Conservation (phyloP, 2,113 vertebrate species). For the Phoxinus phoxinus region DNA sequence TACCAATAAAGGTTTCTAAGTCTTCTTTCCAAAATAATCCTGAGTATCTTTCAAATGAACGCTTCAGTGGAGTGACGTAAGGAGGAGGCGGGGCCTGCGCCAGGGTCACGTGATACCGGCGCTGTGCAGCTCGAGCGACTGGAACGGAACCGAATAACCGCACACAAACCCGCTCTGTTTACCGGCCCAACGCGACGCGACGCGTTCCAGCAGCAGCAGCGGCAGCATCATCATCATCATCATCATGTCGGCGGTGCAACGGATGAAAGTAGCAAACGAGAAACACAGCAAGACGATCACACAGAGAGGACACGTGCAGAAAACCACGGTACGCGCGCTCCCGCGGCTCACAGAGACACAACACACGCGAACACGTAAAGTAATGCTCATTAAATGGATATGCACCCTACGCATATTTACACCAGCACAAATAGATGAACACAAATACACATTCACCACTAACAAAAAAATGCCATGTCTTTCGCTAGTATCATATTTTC, state of each 20-base stretch:
- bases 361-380: background rate
- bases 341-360: background rate
- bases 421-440: background rate
- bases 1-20: too few species aligned
- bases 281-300: slow-evolving; percentile 83
- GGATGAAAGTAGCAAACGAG: slow-evolving; percentile 84
- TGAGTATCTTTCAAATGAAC: background rate
- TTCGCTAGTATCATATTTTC: background rate
- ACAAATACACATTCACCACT: background rate
- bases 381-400: background rate
- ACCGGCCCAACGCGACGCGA: background rate
- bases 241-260: slow-evolving; percentile 80
- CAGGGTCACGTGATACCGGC: background rate
- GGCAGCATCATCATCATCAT: background rate
- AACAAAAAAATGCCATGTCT: background rate
- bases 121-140: background rate
- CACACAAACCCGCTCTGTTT: background rate
- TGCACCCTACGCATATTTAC: background rate
- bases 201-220: background rate
- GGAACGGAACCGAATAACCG: background rate
- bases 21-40: too few species aligned
- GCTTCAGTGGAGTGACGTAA: background rate
- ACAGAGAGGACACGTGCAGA: slow-evolving; percentile 81
- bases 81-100: background rate
- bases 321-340: slow-evolving; percentile 71